Conservation (phyloP, 2,888 invertebrate genomes). For the Phragmatobia fuliginosa region DNA sequence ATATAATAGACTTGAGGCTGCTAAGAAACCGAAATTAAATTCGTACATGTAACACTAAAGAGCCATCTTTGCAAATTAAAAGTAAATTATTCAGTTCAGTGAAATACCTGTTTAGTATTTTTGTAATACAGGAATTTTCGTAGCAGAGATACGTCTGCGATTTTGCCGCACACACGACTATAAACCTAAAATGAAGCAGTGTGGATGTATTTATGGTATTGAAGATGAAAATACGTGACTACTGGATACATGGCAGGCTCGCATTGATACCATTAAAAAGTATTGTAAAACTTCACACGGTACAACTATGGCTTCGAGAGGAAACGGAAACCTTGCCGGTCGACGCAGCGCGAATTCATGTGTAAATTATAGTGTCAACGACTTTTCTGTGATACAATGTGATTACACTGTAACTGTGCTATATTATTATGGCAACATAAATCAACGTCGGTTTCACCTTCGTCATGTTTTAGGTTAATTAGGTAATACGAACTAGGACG, state of each 20-base stretch:
- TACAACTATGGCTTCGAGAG: constrained; percentile 43
- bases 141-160: neutral
- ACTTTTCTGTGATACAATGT: constrained; percentile 24
- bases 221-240: neutral
- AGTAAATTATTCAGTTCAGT: too few relatives aligned
- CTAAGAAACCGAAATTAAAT: too few relatives aligned
- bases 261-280: constrained; percentile 14
- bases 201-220: neutral
- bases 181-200: neutral
- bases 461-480: constrained; percentile 11
- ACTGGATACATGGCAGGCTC: neutral
- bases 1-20: neutral
- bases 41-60: too few relatives aligned
- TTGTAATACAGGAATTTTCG: neutral
- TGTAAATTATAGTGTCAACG: constrained; percentile 48
- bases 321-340: constrained; percentile 50
- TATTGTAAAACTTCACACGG: constrained; percentile 42
- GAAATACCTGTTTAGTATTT: neutral
- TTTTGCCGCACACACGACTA: neutral
- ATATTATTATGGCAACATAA: constrained; percentile 2
- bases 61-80: too few relatives aligned
- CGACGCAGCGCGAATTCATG: constrained; percentile 48
- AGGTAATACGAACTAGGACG: neutral
- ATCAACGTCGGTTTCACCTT: neutral
- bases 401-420: neutral